Evolutionary conservation across 1,140 invertebrate species (phyloP), one percentile per base, ranked within the genome.

Genomic region (Macrobrachium rosenbergii): DNA sequence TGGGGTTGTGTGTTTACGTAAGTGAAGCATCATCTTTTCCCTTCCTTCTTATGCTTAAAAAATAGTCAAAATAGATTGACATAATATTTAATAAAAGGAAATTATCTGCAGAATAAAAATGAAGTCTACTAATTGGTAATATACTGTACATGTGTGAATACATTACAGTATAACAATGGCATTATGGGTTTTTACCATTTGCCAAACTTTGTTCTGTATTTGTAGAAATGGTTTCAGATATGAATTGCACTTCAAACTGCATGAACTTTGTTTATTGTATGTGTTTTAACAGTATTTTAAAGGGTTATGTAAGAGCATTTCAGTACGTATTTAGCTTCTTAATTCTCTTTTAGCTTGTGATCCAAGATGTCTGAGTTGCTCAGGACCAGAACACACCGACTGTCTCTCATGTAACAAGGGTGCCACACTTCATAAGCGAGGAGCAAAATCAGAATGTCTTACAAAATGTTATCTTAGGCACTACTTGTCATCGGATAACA

Each of bases 331-430:
- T 12, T 52, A 52, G 7, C 7, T 12, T 12, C 7, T 52, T 8
- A 52, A 52, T 0, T 12, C 12, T 52, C 52, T 52, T 75, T 21
- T 85, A 89, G 88, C 67, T 10, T 89, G 88, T 83, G 88, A 89
- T 59, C 82, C 78, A n/a, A 75, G 88, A 37, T 89, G 88, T 67
- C 7, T 23, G 8, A 85, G 85, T n/a, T 89, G 88, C 23, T 89
- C 88, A 2, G 88, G 85, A 60, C 80, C 81, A 5, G 78, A 82
- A 17, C 88, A 80, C 59, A 64, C 59, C 12, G 69, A 72, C 0
- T 89, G 88, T 63, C 78, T 81, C n/a, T 69, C 73, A 8, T 89
- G 88, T 45, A 76, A 82, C 28, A 80, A 82, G 75, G 69, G 75
- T 21, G 85, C 82, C 19, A 89, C 88, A 81, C 84, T 89, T 7